Base-by-base conservation (phyloP, 2,888 invertebrate genomes). In the Alloscopus bannaensis region DNA sequence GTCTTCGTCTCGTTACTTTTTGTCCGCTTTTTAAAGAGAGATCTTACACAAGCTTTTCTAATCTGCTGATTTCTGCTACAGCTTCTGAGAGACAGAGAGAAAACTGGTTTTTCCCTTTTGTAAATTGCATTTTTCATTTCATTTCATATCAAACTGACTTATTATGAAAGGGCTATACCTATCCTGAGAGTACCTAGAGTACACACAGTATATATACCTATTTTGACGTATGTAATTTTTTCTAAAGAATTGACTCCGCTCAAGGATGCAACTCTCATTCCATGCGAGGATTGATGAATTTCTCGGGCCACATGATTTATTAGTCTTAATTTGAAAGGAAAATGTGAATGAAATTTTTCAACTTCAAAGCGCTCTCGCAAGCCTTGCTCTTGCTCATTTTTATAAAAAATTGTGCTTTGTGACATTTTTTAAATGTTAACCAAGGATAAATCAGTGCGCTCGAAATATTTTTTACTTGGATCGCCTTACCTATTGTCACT, bases 1-100 rank as follows among this genome's bases (percentile, higher is more conserved):
- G 72, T 73, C 72, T 73, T 64, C 72, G 65, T 73, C 72, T 73
- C 24, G 72, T 73, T 73, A 64, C 45, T 20, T 11, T 45, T 55
- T 26, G 36, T 59, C 72, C 65, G 29, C 64, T 55, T 28, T 18
- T 28, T 47, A 22, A 3, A 22, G 22, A 20, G 24, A 52, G 22
- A 52, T n/a, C 2, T n/a, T 52, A 52, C 52, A 22, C 24, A 52
- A 55, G 24, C 28, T 11, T n/a, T n/a, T n/a, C n/a, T 26, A 28
- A 8, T 22, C 50, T 2, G 31, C 57, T 31, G 31, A 57, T 57
- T 62, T 57, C 28, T 60, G 60, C 31, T 4, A 60, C 22, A 29
- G 36, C 36, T 59, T 55, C 40, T 45, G 40, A n/a, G n/a, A n/a
- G n/a, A n/a, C 42, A 6, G 6, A 4, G 29, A 42, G 29, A 57